Percentiles rank a stretch among this genome's conserved stretches.
Evolutionary conservation across 1,140 invertebrate species (phyloP).

Genomic region (Drosophila kurseongensis): DNA sequence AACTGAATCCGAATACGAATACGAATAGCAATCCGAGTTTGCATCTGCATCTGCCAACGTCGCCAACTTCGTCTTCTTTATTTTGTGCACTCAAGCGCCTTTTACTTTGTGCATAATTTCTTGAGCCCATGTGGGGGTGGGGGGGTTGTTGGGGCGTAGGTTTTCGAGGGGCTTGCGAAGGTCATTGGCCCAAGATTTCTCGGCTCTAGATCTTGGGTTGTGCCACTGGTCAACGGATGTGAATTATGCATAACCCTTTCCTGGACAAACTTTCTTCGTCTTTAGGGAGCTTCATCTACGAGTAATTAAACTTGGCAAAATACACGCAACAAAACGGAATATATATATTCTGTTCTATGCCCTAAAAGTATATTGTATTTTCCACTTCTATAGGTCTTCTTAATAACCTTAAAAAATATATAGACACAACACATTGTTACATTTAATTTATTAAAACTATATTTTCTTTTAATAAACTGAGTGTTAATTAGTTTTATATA

Average conservation of each 20-base stretch:
- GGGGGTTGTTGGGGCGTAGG: not conserved
- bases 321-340: not conserved
- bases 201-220: constrained; percentile 3
- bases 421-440: too few relatives aligned
- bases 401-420: too few relatives aligned
- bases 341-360: not conserved
- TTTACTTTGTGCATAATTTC: constrained; percentile 79
- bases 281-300: not conserved
- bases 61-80: constrained; percentile 54
- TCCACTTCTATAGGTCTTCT: too few relatives aligned
- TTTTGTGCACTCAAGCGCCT: constrained; percentile 73
- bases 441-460: too few relatives aligned
- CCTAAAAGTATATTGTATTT: too few relatives aligned
- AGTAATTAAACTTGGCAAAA: constrained; percentile 1
- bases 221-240: constrained; percentile 22
- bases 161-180: constrained; percentile 23
- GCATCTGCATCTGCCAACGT: constrained; percentile 23
- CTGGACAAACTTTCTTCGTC: not conserved
- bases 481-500: too few relatives aligned
- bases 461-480: too few relatives aligned
- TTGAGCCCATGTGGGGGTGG: constrained; percentile 41
- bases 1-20: constrained; percentile 21
- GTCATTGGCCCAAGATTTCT: constrained; percentile 27
- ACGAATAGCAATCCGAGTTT: not conserved
- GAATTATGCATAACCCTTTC: constrained; percentile 19